Evolutionary conservation across 2,888 invertebrate species (phyloP).

Genomic region (Leuctra nigra): DNA sequence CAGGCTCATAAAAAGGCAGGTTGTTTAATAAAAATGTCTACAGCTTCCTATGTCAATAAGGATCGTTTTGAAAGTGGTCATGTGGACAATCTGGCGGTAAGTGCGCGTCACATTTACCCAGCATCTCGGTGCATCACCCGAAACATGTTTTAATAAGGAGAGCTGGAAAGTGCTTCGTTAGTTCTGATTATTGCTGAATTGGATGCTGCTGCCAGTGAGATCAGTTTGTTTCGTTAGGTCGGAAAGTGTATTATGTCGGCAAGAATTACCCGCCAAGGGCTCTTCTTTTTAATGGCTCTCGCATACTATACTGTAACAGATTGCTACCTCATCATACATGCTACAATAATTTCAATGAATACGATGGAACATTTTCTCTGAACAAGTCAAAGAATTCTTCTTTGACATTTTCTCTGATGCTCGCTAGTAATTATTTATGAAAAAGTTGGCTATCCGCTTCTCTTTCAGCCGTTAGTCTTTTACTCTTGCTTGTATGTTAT

Average conservation of each 20-base stretch:
- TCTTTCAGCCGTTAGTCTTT: conserved; percentile 12
- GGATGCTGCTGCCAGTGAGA: not conserved
- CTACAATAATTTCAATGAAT: conserved; percentile 16
- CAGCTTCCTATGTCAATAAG: no score
- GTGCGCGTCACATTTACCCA: no score
- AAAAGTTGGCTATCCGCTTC: conserved; percentile 15
- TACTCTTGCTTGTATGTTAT: no score
- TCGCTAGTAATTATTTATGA: conserved; percentile 15
- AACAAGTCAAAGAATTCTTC: conserved; percentile 17
- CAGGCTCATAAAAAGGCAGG: no score
- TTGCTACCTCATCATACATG: conserved; percentile 11
- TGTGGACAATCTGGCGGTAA: no score
- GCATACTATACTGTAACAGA: conserved; percentile 13
- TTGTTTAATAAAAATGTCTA: no score
- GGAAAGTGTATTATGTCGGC: conserved; percentile 3
- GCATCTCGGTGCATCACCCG: no score
- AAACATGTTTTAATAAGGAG: no score
- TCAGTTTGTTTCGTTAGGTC: not conserved
- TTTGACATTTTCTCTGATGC: conserved; percentile 15
- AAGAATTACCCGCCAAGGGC: conserved; percentile 9
- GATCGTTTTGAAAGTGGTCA: no score
- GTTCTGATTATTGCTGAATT: no score
- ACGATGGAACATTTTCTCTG: conserved; percentile 14
- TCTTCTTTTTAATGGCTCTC: conserved; percentile 8
- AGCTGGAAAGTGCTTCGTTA: no score